Evolutionary conservation across 2,113 vertebrate genomes (phyloP).

Genomic region (Anhinga anhinga): DNA sequence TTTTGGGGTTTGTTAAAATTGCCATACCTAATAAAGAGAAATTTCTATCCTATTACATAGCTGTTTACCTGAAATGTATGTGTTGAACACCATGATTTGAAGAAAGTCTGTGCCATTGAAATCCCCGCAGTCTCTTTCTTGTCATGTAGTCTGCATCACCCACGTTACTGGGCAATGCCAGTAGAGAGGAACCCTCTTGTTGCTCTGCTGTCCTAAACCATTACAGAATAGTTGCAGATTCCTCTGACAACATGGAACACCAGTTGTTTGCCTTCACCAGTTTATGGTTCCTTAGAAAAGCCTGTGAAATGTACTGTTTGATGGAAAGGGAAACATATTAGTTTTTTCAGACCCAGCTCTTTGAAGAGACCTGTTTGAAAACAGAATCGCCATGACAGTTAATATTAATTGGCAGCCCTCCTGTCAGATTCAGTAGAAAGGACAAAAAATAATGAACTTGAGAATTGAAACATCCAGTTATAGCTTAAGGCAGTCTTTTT

Average conservation of each 20-base stretch:
- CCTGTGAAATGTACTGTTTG: not conserved
- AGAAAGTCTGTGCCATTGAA: not conserved
- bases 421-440: not conserved
- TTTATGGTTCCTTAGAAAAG: not conserved
- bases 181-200: not conserved
- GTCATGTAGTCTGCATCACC: not conserved
- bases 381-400: not conserved
- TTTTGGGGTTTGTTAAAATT: not conserved
- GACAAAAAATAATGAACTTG: not conserved
- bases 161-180: not conserved
- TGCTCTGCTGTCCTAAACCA: not conserved
- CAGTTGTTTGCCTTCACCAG: not conserved
- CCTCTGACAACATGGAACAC: not conserved
- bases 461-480: not conserved
- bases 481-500: not conserved
- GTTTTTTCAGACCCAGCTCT: not conserved
- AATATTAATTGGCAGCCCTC: not conserved
- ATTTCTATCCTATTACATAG: not conserved
- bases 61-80: not conserved
- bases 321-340: fast-evolving
- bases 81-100: not conserved
- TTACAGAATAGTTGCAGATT: not conserved
- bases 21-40: not conserved
- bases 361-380: not conserved
- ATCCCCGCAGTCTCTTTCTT: fast-evolving